Evolutionary conservation across 2,888 invertebrate species (phyloP).

Genomic region (Tetramorium bicarinatum): DNA sequence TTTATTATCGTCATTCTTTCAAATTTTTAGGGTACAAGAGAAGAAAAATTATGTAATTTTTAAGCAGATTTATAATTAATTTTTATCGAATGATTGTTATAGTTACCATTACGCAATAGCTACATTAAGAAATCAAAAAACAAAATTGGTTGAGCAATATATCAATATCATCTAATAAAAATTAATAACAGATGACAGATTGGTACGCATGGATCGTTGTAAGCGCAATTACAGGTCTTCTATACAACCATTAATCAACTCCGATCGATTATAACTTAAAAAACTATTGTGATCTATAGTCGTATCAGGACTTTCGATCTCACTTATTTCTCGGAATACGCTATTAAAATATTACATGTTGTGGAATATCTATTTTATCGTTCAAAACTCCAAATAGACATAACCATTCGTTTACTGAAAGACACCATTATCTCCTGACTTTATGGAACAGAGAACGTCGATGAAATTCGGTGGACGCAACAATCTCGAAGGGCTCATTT

Average conservation of each 20-base stretch:
- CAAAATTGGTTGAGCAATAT: neutral
- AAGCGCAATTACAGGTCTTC: neutral
- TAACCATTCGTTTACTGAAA: constrained; percentile 62
- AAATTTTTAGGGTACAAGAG: neutral
- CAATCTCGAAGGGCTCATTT: constrained; percentile 73
- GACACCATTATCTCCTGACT: constrained; percentile 62
- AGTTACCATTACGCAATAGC: neutral
- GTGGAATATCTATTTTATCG: neutral
- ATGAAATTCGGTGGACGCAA: constrained; percentile 71
- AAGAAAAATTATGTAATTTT: neutral
- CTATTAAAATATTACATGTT: neutral
- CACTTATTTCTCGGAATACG: neutral
- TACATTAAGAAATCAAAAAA: neutral
- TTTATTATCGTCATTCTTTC: neutral
- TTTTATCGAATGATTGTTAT: neutral
- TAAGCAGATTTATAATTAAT: neutral
- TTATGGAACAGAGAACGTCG: constrained; percentile 66
- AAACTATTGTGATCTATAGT: neutral
- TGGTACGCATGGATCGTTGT: neutral
- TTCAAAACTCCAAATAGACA: constrained; percentile 48
- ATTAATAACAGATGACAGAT: neutral
- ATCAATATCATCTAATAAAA: neutral
- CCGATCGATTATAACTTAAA: neutral
- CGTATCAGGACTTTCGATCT: neutral
- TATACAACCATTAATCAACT: neutral